phyloP scores from a whole-genome alignment of 2,797 vertebrate genomes.

The Alauda arvensis region DNA sequence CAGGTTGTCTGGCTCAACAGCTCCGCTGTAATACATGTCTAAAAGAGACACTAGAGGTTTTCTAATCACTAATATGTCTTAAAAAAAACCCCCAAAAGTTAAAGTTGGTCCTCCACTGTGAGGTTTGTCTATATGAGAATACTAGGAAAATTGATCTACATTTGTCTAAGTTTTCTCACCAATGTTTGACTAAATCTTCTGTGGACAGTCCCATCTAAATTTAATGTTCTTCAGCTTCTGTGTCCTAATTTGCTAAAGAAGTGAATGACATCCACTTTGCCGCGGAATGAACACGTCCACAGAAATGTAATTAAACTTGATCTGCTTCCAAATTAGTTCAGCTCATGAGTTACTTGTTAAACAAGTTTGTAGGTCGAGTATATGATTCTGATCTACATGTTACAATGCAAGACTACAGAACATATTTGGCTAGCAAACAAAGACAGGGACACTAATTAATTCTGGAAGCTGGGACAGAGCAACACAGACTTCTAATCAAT shows the following conservation, averaged over 20 bases:
- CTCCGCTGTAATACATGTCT: neutral
- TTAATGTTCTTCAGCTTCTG: neutral
- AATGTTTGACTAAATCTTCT: neutral
- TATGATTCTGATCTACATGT: neutral
- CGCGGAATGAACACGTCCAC: neutral
- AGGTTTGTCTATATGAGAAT: neutral
- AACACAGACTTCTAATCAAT: too few species aligned
- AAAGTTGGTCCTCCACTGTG: neutral
- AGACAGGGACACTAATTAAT: too few species aligned
- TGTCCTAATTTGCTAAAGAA: neutral
- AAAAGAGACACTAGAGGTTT: neutral
- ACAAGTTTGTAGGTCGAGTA: neutral
- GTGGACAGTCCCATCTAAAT: neutral
- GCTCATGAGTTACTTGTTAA: neutral
- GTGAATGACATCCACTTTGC: neutral
- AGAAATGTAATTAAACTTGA: neutral
- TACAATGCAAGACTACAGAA: neutral
- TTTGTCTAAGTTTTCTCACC: neutral
- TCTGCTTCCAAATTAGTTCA: neutral
- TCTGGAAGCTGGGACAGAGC: too few species aligned
- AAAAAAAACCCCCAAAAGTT: fast-evolving
- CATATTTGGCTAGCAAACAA: neutral
- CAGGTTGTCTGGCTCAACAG: neutral
- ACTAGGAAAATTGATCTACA: neutral
- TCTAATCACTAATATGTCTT: neutral